Conservation (phyloP, 2,888 invertebrate genomes). For the Elysia crispata region DNA sequence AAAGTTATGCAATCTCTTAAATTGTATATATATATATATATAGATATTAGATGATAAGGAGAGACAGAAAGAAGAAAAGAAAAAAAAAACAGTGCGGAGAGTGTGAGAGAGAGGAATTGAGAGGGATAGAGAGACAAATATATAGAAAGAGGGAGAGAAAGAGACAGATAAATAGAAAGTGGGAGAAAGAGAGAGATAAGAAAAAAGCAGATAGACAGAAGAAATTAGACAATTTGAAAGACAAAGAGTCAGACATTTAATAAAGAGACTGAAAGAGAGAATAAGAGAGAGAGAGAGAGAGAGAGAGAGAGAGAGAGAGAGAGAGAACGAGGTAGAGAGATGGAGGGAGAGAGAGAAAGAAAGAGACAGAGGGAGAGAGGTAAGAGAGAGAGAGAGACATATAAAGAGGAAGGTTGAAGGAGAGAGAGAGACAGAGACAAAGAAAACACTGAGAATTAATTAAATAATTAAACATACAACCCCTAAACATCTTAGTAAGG, state of each 20-base stretch:
- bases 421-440: too few species aligned
- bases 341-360: neutral
- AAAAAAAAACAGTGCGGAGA: slow-evolving; percentile 3
- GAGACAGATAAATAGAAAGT: slow-evolving; percentile 27
- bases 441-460: too few species aligned
- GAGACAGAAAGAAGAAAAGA: slow-evolving; percentile 31
- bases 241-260: neutral
- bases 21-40: too few species aligned
- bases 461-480: too few species aligned
- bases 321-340: slow-evolving; percentile 7
- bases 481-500: too few species aligned
- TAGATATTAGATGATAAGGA: too few species aligned
- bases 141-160: slow-evolving; percentile 23
- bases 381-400: too few species aligned
- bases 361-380: neutral
- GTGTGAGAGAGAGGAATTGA: neutral
- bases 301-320: slow-evolving; percentile 20
- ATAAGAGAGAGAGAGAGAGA: slow-evolving; percentile 7
- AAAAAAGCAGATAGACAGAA: slow-evolving; percentile 18
- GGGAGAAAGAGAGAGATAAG: slow-evolving; percentile 6
- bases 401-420: too few species aligned
- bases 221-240: slow-evolving; percentile 3
- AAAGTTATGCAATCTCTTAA: neutral
- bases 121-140: slow-evolving; percentile 23
- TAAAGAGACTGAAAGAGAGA: slow-evolving; percentile 16